A percentile compares a stretch with the other conserved stretches of the same genome.
Evolutionary conservation across 2,888 invertebrate genomes (phyloP).

Genomic region (Carpatolechia fugitivella): DNA sequence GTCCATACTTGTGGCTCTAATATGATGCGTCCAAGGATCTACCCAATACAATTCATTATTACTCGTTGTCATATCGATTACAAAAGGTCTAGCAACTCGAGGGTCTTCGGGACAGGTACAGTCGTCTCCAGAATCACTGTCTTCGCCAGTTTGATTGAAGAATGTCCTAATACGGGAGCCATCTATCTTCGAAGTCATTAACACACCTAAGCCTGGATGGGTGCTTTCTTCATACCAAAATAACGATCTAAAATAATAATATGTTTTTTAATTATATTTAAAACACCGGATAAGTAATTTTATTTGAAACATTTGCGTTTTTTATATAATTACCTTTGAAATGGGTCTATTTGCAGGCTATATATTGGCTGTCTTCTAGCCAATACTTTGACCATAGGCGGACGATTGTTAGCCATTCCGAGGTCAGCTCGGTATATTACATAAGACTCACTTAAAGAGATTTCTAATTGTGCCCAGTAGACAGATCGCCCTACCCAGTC

Average conservation of each 20-base stretch:
- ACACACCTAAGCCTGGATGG: conserved; percentile 76
- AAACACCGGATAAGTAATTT: not conserved
- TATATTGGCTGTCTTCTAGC: conserved; percentile 78
- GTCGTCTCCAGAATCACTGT: conserved; percentile 34
- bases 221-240: conserved; percentile 87
- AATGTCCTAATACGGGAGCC: conserved; percentile 79
- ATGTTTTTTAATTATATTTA: not conserved
- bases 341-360: conserved; percentile 86
- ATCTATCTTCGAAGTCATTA: conserved; percentile 82
- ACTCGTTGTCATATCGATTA: conserved; percentile 83
- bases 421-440: conserved; percentile 84
- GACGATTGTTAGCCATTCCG: conserved; percentile 77
- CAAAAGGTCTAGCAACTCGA: conserved; percentile 81
- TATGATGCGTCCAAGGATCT: conserved; percentile 79
- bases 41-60: conserved; percentile 81
- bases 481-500: conserved; percentile 94
- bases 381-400: conserved; percentile 76
- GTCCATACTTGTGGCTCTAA: conserved; percentile 82
- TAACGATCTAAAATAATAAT: conserved; percentile 73
- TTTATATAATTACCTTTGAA: conserved; percentile 77
- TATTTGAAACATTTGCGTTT: not conserved
- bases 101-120: conserved; percentile 85
- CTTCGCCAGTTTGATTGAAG: conserved; percentile 64
- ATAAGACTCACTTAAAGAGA: conserved; percentile 61
- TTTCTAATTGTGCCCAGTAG: conserved; percentile 87